Percentiles rank a stretch among this genome's conserved stretches.
Conservation (phyloP, 2,797 vertebrate genomes). For the Prionace glauca region DNA sequence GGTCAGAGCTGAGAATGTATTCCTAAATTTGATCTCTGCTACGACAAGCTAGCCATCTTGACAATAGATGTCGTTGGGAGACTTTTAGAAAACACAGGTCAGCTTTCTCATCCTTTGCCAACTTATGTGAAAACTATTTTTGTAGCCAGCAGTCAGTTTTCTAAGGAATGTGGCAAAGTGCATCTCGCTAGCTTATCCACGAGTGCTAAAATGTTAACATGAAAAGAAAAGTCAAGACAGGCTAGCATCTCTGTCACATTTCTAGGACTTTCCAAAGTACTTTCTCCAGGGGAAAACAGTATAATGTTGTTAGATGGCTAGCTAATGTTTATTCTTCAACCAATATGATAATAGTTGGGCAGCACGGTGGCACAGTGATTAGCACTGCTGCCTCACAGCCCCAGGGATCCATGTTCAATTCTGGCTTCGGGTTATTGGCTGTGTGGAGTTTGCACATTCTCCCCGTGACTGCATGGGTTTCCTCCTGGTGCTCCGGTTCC, state of each 20-base stretch:
- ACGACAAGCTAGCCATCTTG: background rate
- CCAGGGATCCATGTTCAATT: too few relatives aligned
- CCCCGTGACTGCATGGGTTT: too few relatives aligned
- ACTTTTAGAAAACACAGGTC: background rate
- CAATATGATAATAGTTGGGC: background rate
- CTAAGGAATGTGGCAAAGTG: background rate
- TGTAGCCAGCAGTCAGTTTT: background rate
- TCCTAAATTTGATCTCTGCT: slow-evolving; percentile 5
- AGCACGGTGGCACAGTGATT: too few relatives aligned
- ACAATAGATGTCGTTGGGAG: slow-evolving; percentile 2
- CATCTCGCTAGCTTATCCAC: background rate
- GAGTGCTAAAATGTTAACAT: background rate
- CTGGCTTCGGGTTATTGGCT: too few relatives aligned
- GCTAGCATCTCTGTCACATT: too few relatives aligned
- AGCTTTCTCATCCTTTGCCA: background rate
- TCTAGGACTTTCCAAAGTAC: background rate
- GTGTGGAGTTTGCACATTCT: too few relatives aligned
- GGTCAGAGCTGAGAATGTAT: slow-evolving; percentile 6
- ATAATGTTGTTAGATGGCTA: background rate
- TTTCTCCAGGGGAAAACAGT: background rate
- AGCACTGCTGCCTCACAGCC: too few relatives aligned
- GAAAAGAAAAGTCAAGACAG: background rate
- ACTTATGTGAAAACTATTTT: background rate
- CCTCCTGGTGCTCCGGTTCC: too few relatives aligned
- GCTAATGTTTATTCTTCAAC: background rate